Conservation (phyloP, 30 jellyfish, hydroid and myxozoan genomes). For the Cassiopea andromeda region DNA sequence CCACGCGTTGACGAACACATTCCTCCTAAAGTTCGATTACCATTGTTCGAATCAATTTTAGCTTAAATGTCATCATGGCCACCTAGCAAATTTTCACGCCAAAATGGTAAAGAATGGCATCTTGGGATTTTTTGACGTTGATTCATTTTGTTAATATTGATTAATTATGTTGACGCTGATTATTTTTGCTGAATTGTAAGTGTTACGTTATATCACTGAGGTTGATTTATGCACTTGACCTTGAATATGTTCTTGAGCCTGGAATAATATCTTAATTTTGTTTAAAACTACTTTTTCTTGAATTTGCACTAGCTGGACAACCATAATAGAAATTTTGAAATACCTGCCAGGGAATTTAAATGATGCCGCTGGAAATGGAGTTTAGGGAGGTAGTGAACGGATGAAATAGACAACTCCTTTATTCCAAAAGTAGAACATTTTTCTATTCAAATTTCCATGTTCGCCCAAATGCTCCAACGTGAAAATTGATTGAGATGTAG, state of each 20-base stretch:
- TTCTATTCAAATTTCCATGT: no score
- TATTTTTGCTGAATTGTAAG: neutral
- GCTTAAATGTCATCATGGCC: neutral
- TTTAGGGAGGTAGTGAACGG: no score
- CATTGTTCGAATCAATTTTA: neutral
- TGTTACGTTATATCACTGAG: conserved; percentile 11
- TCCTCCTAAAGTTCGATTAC: conserved; percentile 22
- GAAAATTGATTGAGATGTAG: no score
- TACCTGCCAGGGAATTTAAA: no score
- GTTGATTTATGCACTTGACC: conserved; percentile 13
- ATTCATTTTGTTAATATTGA: conserved; percentile 38
- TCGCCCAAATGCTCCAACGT: no score
- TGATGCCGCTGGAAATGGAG: no score
- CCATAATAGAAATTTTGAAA: no score
- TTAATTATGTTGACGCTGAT: conserved; percentile 7
- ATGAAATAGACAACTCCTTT: no score
- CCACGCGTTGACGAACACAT: conserved; percentile 41
- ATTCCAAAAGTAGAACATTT: no score
- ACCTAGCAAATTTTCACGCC: conserved; percentile 36
- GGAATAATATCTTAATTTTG: neutral
- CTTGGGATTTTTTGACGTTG: conserved; percentile 62
- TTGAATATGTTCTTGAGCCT: conserved; percentile 1
- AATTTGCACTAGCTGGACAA: no score
- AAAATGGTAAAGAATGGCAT: conserved; percentile 43
- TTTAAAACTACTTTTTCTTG: no score